A percentile compares a stretch with the other conserved stretches of the same genome.
These are phyloP conservation scores for Neoaliturus tenellus DNA, from an alignment of 2,888 invertebrate species.

Conservation along the genomic window DNA sequence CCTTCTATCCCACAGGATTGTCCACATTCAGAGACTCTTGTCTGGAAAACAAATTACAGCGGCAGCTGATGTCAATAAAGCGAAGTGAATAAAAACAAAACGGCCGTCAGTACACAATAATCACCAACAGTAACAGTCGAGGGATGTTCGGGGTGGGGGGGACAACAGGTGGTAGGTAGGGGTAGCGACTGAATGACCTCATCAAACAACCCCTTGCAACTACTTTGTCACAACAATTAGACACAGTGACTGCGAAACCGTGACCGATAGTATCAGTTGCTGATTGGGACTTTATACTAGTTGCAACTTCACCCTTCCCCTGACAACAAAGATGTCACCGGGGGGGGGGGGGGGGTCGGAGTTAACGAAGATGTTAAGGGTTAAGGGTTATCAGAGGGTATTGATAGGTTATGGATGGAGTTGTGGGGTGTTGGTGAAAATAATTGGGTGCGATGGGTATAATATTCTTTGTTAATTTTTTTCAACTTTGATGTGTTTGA, in stretches of 20 bases:
- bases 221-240: constrained; percentile 62
- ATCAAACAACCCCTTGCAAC: constrained; percentile 45
- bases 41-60: constrained; percentile 24
- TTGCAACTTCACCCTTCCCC: neutral
- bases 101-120: constrained; percentile 35
- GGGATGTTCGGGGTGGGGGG: constrained; percentile 22
- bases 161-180: constrained; percentile 55
- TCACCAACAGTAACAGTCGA: constrained; percentile 14
- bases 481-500: no score
- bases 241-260: constrained; percentile 56
- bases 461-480: no score
- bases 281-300: constrained; percentile 11
- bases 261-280: constrained; percentile 45
- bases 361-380: neutral
- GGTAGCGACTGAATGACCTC: constrained; percentile 55
- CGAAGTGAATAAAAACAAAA: constrained; percentile 41
- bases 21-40: neutral
- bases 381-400: neutral
- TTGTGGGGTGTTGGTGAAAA: no score
- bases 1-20: neutral
- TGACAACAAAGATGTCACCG: constrained; percentile 1
- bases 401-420: neutral
- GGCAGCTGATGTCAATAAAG: constrained; percentile 24
- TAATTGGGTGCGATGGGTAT: no score
- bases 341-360: neutral